Percentiles rank a stretch among this genome's conserved stretches.
These are phyloP conservation scores for Anadara kagoshimensis DNA, from an alignment of 1,140 invertebrate species.

Conservation along the genomic window DNA sequence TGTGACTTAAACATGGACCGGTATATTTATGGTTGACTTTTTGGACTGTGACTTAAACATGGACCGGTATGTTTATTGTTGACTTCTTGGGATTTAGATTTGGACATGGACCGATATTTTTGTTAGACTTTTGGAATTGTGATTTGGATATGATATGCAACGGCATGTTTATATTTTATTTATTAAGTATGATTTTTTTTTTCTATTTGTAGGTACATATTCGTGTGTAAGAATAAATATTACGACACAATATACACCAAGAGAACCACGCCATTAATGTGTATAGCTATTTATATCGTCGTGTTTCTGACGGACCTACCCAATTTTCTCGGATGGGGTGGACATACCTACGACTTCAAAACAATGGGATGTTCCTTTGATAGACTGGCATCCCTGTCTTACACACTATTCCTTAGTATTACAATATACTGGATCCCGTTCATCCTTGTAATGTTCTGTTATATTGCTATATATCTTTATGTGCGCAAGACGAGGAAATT, in stretches of 20 bases:
- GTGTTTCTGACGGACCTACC: slow-evolving; percentile 35
- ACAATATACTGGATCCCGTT: slow-evolving; percentile 40
- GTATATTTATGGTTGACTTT: too few relatives aligned
- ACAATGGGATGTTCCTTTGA: slow-evolving; percentile 47
- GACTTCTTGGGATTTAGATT: too few relatives aligned
- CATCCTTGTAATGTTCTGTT: slow-evolving; percentile 40
- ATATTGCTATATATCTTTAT: slow-evolving; percentile 42
- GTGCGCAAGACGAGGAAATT: slow-evolving; percentile 17
- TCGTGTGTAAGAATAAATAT: slow-evolving; percentile 45
- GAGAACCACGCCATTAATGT: slow-evolving; percentile 34
- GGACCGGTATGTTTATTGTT: too few relatives aligned
- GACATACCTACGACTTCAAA: slow-evolving; percentile 45
- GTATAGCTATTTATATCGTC: slow-evolving; percentile 26
- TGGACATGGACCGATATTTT: too few relatives aligned
- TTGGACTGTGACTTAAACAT: too few relatives aligned
- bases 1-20: too few relatives aligned
- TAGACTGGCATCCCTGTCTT: slow-evolving; percentile 41
- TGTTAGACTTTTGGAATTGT: too few relatives aligned
- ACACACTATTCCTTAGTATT: slow-evolving; percentile 44
- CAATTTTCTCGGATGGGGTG: slow-evolving; percentile 47
- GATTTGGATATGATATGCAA: too few relatives aligned
- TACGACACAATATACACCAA: slow-evolving; percentile 45
- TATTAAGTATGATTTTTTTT: too few relatives aligned
- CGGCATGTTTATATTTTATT: too few relatives aligned
- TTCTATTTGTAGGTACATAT: slow-evolving; percentile 45